Evolutionary conservation across 2,113 vertebrate species (phyloP).

Genomic region (Eudyptes chrysolophus): DNA sequence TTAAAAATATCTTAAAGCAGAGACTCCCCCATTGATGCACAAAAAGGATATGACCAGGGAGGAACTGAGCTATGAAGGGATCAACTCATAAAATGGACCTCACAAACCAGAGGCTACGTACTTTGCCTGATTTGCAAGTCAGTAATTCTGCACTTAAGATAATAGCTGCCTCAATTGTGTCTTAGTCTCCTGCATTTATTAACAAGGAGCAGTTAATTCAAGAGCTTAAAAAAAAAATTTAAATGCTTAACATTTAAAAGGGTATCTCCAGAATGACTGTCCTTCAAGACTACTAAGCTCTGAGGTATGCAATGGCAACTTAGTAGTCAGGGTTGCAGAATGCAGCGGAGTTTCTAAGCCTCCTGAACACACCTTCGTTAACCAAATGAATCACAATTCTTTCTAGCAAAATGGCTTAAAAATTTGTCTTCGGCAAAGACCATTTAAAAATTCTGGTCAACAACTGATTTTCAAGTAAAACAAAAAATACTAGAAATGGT

Average conservation of each 20-base stretch:
- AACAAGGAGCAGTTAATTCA: neutral
- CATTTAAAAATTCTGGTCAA: neutral
- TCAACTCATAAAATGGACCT: neutral
- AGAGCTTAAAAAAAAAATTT: neutral
- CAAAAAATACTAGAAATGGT: constrained; percentile 3
- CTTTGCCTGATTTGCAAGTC: neutral
- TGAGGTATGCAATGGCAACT: constrained; percentile 42
- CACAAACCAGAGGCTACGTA: neutral
- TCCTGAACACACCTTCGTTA: neutral
- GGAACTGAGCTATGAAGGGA: neutral
- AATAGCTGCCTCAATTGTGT: constrained; percentile 58
- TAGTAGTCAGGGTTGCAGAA: neutral
- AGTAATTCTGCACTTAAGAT: neutral
- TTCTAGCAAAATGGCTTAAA: neutral
- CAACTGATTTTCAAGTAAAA: neutral
- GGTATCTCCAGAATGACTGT: neutral
- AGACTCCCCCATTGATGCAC: neutral
- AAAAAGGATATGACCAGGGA: neutral
- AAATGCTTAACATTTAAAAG: neutral
- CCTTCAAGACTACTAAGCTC: constrained; percentile 7
- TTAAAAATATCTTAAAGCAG: constrained; percentile 16
- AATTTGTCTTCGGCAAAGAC: neutral
- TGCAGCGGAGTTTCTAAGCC: neutral
- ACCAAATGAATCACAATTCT: neutral
- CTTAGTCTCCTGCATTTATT: neutral